Base-by-base conservation (phyloP, 1,140 invertebrate genomes). In the Camponotus floridanus region DNA sequence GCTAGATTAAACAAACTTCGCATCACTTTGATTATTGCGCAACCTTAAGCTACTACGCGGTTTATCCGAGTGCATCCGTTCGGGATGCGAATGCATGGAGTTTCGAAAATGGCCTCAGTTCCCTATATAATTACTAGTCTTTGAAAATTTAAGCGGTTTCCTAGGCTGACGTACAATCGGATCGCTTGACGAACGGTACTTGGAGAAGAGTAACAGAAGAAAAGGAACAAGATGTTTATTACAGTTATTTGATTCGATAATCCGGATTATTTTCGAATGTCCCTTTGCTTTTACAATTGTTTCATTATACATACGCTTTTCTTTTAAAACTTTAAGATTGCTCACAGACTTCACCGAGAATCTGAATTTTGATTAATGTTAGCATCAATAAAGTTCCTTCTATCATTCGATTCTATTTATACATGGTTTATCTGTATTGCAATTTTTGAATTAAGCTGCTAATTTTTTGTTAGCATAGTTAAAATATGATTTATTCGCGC, bases 81-180 rank as follows among this genome's bases (percentile, higher is more conserved):
- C 55, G 51, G 67, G 59, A 83, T 55, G 64, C 39, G 33, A 4
- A 31, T 4, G 31, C 68, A 13, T 42, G 13, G 13, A 51, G 45
- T 65, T 55, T 39, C 83, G 48, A 18, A 51, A 39, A 45, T 55
- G 74, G 33, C 79, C 45, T 55, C 21, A 42, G 15, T 45, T 64
- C 6, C 18, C 31, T 33, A 65, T 65, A 26, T 85, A 65, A 83
- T 83, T 83, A 83, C 79, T 73, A 36, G 68, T 83, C 79, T 83
- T 83, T 73, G 79, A 3, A 74, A 83, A 55, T 61, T 83, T 21
- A 73, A 73, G 55, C 26, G 45, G 55, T 83, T 81, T 61, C 55
- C 79, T 61, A 74, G 15, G 13, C 39, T 15, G 55, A 62, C 55
- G 55, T 61, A 33, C 36, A 33, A 55, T 45, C 26, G 42, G 26